Conservation (phyloP, 2,888 invertebrate genomes). For the Xylocampa areola region DNA sequence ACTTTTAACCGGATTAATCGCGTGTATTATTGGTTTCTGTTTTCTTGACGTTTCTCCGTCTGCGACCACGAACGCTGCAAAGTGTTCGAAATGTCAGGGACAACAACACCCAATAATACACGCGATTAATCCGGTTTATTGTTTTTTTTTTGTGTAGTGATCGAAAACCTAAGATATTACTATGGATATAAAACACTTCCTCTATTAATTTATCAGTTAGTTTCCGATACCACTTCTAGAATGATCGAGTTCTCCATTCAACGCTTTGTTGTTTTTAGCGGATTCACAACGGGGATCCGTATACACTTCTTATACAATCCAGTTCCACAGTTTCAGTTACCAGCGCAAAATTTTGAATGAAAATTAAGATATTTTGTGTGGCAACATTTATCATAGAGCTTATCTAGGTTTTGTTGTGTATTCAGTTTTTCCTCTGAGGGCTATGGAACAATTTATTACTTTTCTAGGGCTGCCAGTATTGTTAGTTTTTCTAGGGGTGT, state of each 20-base stretch:
- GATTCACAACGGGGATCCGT: conserved; percentile 63
- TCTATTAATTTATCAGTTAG: no score
- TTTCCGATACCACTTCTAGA: conserved; percentile 34
- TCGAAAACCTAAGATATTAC: no score
- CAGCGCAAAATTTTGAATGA: conserved; percentile 49
- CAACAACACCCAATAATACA: no score
- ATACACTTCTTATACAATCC: conserved; percentile 63
- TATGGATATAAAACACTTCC: no score
- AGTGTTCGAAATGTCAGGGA: no score
- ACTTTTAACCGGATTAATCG: no score
- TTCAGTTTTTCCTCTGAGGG: conserved; percentile 50
- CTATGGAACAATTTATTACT: conserved; percentile 52
- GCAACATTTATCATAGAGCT: conserved; percentile 56
- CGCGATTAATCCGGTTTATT: no score
- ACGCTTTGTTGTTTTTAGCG: conserved; percentile 62
- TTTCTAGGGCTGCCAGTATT: conserved; percentile 41
- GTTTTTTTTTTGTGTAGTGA: no score
- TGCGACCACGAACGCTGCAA: no score
- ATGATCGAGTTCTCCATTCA: conserved; percentile 11
- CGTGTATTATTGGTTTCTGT: no score
- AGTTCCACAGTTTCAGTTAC: conserved; percentile 62
- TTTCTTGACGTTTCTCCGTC: no score
- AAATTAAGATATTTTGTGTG: conserved; percentile 56
- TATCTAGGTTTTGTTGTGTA: conserved; percentile 54
- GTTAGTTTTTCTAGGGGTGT: conserved; percentile 48